Base-by-base conservation (phyloP, 2,113 vertebrate genomes). In the Glaucidium brasilianum region DNA sequence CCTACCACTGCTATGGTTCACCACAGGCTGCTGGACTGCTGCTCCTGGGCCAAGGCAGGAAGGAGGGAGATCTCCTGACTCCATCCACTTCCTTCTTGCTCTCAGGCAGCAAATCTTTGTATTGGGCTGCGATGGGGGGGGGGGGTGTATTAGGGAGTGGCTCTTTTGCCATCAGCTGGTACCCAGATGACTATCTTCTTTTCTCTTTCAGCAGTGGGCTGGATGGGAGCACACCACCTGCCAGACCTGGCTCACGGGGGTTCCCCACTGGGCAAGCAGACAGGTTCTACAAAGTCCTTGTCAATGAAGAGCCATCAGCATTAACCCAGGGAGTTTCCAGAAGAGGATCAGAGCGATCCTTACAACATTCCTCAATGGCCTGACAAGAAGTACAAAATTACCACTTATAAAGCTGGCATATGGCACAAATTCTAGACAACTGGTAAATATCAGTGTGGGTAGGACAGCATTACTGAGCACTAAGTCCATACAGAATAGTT, bases 1-100 rank as follows among this genome's bases (percentile, higher is more conserved):
- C 4, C 0, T 2, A 0, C 66, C 29, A 67, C 78, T 53, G 15
- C 1, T 30, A 12, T 5, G 0, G 22, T 2, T 74, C 79, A 10
- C 39, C 22, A 9, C 29, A n/a, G 59, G 18, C 13, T 0, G 0
- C 56, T 5, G 67, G 8, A 9, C 68, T 30, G 59, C 72, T 62
- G 74, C 67, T 69, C n/a, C 29, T 14, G 50, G 21, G 43, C 37
- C n/a, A 41, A 34, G 39, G 58, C 3, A 0, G 59, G 39, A 41
- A 63, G 6, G 12, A 3, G 17, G 6, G 56, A 86, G 22, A 6
- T 79, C 43, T 72, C 43, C 79, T n/a, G 81, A 68, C 73, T 87
- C 56, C 80, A 29, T 21, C 34, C 59, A 7, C 29, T 34, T 58
- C 41, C 20, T 22, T 56, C 34, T 5, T 4, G 76, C 69, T 26